A percentile compares a stretch with the other conserved stretches of the same genome.
Evolutionary conservation across 2,113 vertebrate species (phyloP).

Genomic region (Pica pica): DNA sequence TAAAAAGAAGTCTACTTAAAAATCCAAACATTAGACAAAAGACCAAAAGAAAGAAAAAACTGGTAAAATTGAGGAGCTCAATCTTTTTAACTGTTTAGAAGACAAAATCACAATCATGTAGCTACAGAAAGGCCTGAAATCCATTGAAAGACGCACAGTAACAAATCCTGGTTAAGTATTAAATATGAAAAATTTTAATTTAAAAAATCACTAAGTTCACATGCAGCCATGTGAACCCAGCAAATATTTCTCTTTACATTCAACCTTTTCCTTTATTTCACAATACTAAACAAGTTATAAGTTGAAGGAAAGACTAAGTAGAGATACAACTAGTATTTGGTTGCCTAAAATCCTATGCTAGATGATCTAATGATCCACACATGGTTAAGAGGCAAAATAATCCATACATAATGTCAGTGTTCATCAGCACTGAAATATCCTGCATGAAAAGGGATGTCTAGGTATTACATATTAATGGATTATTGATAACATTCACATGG

Average conservation of each 20-base stretch:
- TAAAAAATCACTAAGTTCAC: neutral
- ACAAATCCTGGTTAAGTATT: neutral
- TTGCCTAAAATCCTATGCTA: neutral
- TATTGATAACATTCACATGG: neutral
- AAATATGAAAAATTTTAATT: neutral
- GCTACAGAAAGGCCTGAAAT: neutral
- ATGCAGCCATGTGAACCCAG: neutral
- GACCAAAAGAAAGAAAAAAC: neutral
- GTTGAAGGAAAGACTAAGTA: neutral
- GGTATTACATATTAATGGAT: neutral
- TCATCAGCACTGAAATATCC: neutral
- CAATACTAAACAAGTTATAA: neutral
- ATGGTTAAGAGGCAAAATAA: neutral
- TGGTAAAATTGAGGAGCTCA: neutral
- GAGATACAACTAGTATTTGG: neutral
- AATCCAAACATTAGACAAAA: neutral
- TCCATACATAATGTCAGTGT: neutral
- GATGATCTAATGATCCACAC: neutral
- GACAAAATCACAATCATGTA: neutral
- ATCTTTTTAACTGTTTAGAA: neutral
- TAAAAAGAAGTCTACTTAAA: neutral
- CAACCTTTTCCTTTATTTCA: neutral
- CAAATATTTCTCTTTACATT: neutral
- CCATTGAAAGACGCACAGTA: neutral
- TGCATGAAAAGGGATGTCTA: neutral